phyloP scores from a whole-genome alignment of 2,113 vertebrate genomes.

The Leptodactylus fuscus region DNA sequence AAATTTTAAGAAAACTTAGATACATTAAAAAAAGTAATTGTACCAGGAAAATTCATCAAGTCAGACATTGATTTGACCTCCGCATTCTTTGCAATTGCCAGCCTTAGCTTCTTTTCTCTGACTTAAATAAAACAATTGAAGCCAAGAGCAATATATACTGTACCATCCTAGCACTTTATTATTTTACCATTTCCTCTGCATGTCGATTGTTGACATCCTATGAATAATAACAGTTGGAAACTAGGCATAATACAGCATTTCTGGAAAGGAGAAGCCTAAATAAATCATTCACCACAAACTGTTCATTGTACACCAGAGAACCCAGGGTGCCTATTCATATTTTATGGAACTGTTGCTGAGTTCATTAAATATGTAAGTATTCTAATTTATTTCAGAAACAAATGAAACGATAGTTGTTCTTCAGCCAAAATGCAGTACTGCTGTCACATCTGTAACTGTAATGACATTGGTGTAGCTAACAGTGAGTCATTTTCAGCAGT shows the following conservation, averaged over 20 bases:
- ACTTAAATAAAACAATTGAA: slow-evolving; percentile 29
- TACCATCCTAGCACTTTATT: slow-evolving; percentile 21
- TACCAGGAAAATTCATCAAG: not conserved
- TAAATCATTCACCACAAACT: slow-evolving; percentile 52
- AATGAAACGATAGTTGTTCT: slow-evolving; percentile 48
- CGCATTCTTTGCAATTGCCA: not conserved
- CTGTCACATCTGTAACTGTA: slow-evolving; percentile 7
- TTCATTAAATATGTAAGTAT: slow-evolving; percentile 56
- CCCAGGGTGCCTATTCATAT: slow-evolving; percentile 43
- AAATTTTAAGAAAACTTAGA: not conserved
- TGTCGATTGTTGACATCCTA: slow-evolving; percentile 28
- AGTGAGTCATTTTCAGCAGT: slow-evolving; percentile 3
- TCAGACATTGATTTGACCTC: not conserved
- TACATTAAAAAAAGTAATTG: not conserved
- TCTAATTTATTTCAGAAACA: slow-evolving; percentile 54
- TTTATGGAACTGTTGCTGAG: slow-evolving; percentile 47
- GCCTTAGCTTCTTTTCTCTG: not conserved
- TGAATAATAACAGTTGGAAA: slow-evolving; percentile 48
- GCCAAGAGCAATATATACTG: slow-evolving; percentile 28
- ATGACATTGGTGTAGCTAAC: slow-evolving; percentile 17
- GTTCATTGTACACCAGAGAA: slow-evolving; percentile 22
- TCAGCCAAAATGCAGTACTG: slow-evolving; percentile 11
- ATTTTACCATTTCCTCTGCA: slow-evolving; percentile 45
- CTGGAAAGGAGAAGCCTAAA: not conserved
- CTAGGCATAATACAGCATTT: slow-evolving; percentile 34